These are phyloP conservation scores for Mionectes olivaceus DNA, from an alignment of 2,797 vertebrate species.

Conservation along the genomic window DNA sequence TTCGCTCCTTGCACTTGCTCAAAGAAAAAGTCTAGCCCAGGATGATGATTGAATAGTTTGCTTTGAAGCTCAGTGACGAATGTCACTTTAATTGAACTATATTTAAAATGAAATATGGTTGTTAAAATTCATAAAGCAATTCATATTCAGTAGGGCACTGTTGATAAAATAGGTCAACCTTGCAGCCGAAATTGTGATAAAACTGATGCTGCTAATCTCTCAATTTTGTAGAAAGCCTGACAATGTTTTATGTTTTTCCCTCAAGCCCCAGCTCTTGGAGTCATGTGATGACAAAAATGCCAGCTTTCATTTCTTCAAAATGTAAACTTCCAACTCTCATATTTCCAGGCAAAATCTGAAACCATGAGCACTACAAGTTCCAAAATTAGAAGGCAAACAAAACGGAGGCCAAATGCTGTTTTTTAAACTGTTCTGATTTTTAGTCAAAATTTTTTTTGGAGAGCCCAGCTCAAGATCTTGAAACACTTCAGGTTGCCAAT, in stretches of 20 bases:
- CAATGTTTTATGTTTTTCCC: slow-evolving; percentile 51
- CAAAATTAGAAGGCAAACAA: slow-evolving; percentile 73
- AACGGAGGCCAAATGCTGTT: slow-evolving; percentile 62
- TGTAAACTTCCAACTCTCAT: slow-evolving; percentile 62
- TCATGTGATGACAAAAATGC: slow-evolving; percentile 67
- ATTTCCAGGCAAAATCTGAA: slow-evolving; percentile 69
- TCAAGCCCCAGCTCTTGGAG: slow-evolving; percentile 52
- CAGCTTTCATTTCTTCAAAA: slow-evolving; percentile 64
- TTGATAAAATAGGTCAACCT: slow-evolving; percentile 58
- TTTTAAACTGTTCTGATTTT: slow-evolving; percentile 67
- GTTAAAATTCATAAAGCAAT: slow-evolving; percentile 62
- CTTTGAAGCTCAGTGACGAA: neutral
- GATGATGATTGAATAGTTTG: neutral
- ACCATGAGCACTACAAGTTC: slow-evolving; percentile 46
- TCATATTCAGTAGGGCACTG: slow-evolving; percentile 54
- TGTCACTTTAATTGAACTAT: slow-evolving; percentile 30
- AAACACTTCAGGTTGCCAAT: slow-evolving; percentile 36
- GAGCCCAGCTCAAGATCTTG: slow-evolving; percentile 47
- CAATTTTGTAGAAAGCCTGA: slow-evolving; percentile 49
- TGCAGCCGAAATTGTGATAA: slow-evolving; percentile 52
- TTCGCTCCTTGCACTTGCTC: neutral
- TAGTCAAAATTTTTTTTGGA: slow-evolving; percentile 57
- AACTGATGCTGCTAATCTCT: slow-evolving; percentile 47
- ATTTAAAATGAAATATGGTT: slow-evolving; percentile 46
- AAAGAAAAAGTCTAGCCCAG: neutral